A percentile compares a stretch with the other conserved stretches of the same genome.
Evolutionary conservation across 2,797 vertebrate genomes (phyloP).

Genomic region (Pterois miles): DNA sequence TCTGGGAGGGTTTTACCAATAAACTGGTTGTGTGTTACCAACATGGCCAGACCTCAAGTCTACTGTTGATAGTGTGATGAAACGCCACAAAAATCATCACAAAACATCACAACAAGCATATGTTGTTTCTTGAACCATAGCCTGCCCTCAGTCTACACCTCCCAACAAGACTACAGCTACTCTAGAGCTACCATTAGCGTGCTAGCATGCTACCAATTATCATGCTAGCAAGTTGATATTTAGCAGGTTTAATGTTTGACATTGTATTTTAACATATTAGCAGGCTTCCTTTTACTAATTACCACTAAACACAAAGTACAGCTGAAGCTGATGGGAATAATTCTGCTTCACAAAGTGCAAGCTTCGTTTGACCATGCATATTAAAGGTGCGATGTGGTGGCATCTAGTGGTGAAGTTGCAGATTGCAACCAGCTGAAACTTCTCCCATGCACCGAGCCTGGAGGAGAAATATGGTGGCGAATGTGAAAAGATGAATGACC

Average conservation of each 20-base stretch:
- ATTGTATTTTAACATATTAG: neutral
- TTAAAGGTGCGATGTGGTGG: neutral
- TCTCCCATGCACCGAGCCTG: too few species aligned
- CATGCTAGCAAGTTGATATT: neutral
- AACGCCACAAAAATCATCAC: too few species aligned
- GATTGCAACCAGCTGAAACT: too few species aligned
- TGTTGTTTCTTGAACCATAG: neutral
- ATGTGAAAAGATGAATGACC: too few species aligned
- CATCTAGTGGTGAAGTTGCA: too few species aligned
- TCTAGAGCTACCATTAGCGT: neutral
- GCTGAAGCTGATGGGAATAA: neutral
- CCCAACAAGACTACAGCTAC: neutral
- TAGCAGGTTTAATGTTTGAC: neutral
- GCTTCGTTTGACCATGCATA: neutral
- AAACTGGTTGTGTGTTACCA: neutral
- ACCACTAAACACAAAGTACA: neutral
- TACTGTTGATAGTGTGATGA: too few species aligned
- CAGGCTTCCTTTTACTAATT: neutral
- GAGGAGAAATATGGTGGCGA: fast-evolving
- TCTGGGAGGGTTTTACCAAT: neutral
- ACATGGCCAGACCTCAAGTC: neutral
- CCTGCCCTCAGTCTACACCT: neutral
- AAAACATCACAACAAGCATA: neutral
- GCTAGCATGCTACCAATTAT: neutral
- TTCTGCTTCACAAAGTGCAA: neutral